Evolutionary conservation across 2,113 vertebrate genomes (phyloP), one percentile per base, ranked within the genome.

Genomic region (Solenodon paradoxus): DNA sequence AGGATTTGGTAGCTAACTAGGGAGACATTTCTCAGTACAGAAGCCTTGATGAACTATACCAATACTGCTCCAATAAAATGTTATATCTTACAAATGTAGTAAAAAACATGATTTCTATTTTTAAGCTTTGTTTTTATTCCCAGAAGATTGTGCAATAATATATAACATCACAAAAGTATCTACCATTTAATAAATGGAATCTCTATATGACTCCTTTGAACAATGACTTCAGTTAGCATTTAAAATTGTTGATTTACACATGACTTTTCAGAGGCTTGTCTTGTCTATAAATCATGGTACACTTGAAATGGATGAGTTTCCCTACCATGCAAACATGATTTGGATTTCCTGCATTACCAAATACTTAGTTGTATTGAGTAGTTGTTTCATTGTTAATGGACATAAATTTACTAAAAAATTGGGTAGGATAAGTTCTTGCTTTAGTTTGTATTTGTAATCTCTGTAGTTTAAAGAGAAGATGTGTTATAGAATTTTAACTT

Each of bases 131-230:
- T 0, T 75, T 93, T 90, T 72, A 64, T 93, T 74, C 57, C 38
- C 40, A 68, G 55, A 15, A 66, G 78, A 91, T 49, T 20, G 2
- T 90, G 6, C 72, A 42, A 59, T 55, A 81, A 45, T 64, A 55
- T 2, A 38, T 2, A 7, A 38, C 24, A 79, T 93, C 42, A 74
- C 15, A 61, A 80, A 84, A 42, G 61, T 79, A 85, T 75, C 35
- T 74, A 2, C 74, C 20, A 35, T 35, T 93, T 93, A 89, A 49
- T 38, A 87, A 87, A 24, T 66, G 30, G 55, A 55, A 92, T 85
- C 94, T 89, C 10, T 93, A 17, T 40, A n/a, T 89, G 61, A 20
- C 83, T 90, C 40, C 59, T 94, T 84, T 68, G 32, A 72, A 89
- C 4, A 74, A 12, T 74, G 82, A 69, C 51, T 64, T 81, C 32